Evolutionary conservation across 2,113 vertebrate genomes (phyloP), one percentile per base, ranked within the genome.

Genomic region (Aspiorhynchus laticeps): DNA sequence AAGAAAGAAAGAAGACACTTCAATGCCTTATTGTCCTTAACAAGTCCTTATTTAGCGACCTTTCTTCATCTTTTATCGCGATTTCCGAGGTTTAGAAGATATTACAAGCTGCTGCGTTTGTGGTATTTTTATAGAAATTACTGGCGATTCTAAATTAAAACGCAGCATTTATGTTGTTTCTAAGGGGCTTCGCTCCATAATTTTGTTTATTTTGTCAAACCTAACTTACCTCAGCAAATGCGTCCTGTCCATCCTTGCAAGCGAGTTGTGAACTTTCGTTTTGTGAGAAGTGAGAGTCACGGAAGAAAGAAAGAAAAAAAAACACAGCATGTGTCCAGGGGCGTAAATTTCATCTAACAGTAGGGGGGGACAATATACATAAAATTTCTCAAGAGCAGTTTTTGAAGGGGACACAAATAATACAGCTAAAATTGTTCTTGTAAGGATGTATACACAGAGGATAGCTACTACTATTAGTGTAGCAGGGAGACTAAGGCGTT

Each of bases 211-310:
- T 80, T 78, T 78, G 15, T 33, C 28, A 19, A 46, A 24, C 67
- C 6, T 59, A 46, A 24, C 67, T 4, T 59, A 88, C 87, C 83
- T 88, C 59, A 88, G 78, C 28, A 88, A 36, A 74, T 77, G 77
- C 53, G 21, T 71, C 33, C 10, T 81, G 21, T 88, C 87, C 87
- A 88, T 88, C 15, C 48, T 59, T 17, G 3, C 33, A 12, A 36
- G 28, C 8, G 48, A 59, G 17, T 19, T 36, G 11, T 46, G 3
- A 38, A 69, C 26, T 56, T 75, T 56, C 69, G 43, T 41, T 74
- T 38, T 24, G 28, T 19, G 28, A 51, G 46, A 63, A 65, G 28
- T 33, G 75, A 36, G 6, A 53, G 33, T 86, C 19, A 69, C 43
- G 46, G 76, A 78, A 53, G 46, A 11, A 15, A 46, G 14, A 11